Base-by-base conservation (phyloP, 2,797 vertebrate genomes). In the Hephaestus fuliginosus region DNA sequence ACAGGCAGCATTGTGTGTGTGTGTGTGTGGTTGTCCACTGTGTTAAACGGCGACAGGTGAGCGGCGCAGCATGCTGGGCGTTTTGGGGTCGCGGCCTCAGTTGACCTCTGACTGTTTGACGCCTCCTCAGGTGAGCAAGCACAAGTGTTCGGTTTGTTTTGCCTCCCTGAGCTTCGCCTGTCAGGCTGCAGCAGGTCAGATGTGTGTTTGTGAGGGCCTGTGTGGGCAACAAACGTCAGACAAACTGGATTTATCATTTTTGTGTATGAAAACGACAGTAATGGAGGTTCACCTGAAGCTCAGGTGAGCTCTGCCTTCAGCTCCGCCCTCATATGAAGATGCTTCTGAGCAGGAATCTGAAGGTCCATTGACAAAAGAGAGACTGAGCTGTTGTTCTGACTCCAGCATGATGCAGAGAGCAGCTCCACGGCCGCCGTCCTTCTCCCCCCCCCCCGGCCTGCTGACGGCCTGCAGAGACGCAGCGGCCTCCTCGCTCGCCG, bases 21-120 rank as follows among this genome's bases (percentile, higher is more conserved):
- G 64, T 78, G 82, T 46, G 28, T 51, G 64, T n/a, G 48, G 20
- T 6, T 28, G 53, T 30, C 14, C 18, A 13, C 12, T 72, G 41
- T 53, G 79, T 85, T 80, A 64, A 78, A 84, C 25, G 20, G 76
- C 55, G 79, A 88, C 87, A 91, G 91, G 74, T 92, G 91, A 82
- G 25, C 61, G 2, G 80, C 68, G 65, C 6, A 82, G 67, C 84
- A 74, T 82, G 79, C 71, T 83, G 57, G 77, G 88, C 81, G 78
- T 62, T 62, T 67, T 70, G 46, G 46, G 81, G 69, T 83, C 63
- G 1, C 18, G 79, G 74, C 82, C 80, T 57, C 60, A 20, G 70
- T 43, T 25, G 52, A 62, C 73, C 78, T 63, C 41, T 56, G 74
- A 65, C 49, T 17, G 73, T 77, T 80, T 85, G 62, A 83, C 86